Conservation (phyloP, 2,113 vertebrate species). For the Hemiprocne comata region DNA sequence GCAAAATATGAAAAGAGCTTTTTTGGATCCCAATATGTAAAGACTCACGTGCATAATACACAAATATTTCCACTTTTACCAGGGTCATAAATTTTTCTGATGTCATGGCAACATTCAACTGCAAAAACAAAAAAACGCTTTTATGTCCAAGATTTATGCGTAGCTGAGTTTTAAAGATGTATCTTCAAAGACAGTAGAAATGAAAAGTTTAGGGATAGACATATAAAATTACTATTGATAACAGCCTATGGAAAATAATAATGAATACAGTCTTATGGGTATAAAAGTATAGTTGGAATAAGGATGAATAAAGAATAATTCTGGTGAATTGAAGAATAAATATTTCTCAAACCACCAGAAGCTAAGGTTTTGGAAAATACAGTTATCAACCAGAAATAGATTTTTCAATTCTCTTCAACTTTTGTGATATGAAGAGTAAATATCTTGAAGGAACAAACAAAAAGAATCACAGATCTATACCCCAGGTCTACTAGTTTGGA, state of each 20-base stretch:
- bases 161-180: background rate
- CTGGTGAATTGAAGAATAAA: background rate
- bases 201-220: background rate
- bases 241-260: background rate
- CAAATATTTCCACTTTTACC: background rate
- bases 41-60: background rate
- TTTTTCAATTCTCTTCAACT: background rate
- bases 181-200: background rate
- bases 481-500: background rate
- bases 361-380: background rate
- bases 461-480: background rate
- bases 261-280: background rate
- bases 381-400: background rate
- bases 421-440: background rate
- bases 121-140: background rate
- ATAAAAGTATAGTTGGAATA: background rate
- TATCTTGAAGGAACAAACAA: background rate
- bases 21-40: background rate
- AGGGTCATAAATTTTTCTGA: background rate
- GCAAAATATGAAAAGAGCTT: background rate
- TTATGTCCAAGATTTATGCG: background rate
- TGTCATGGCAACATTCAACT: background rate
- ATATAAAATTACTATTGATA: background rate
- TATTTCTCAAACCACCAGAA: background rate
- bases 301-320: background rate